Evolutionary conservation across 53 echinoderm and acorn worm species (phyloP), one percentile per base, ranked within the genome.

Genomic region (Astropecten irregularis): DNA sequence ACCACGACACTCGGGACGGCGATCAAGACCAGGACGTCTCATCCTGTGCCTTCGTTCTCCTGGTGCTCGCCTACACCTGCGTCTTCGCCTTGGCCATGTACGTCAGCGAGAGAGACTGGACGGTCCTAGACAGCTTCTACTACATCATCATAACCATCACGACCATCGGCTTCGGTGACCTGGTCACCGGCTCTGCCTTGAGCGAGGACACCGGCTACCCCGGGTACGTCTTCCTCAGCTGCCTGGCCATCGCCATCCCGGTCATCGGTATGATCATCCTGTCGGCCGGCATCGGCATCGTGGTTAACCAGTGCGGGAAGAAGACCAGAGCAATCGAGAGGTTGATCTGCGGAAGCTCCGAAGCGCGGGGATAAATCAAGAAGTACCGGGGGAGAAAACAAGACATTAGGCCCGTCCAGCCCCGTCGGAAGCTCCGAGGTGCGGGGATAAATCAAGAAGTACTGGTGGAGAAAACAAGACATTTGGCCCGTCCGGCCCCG

Each of bases 61-160:
- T 47, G 11, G 60, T 79, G 21, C 47, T 79, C 27, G 2, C 28
- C 6, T 79, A 79, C 79, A 61, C 61, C 15, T 26, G 31, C n/a
- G 32, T 63, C 18, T 79, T 79, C 44, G 25, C 63, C 10, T 25
- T 61, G 22, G 2, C 46, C 33, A 20, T 63, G 61, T 46, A n/a
- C 28, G 8, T 42, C 29, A 20, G 20, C 10, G 32, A 79, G 47
- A 19, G n/a, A 2, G 32, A 79, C 30, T 79, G 63, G 79, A 79
- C 29, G 37, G 16, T 59, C 9, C 34, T 79, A 34, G 79, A 79
- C 61, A 8, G 29, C 38, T 79, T 79, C 61, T 79, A 79, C 20
- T 79, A 42, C 49, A 79, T 79, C 62, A 79, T 79, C 63, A 79
- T 79, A 40, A 79, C 79, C 59, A 79, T 79, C 29, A 62, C 79